Percentiles rank a stretch among this genome's conserved stretches.
Evolutionary conservation across 2,888 invertebrate genomes (phyloP).

Genomic region (Parnassius smintheus): DNA sequence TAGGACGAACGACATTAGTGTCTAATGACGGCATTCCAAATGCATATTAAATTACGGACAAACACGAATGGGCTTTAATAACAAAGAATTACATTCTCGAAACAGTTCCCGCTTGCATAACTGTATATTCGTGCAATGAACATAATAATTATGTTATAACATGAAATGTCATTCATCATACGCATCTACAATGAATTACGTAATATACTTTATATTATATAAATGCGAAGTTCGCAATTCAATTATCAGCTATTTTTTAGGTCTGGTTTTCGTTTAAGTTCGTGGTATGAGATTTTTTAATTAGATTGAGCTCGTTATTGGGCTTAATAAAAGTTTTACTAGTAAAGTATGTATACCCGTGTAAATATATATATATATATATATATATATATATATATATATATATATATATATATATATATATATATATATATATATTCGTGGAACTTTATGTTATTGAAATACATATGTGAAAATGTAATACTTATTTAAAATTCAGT

Average conservation of each 20-base stretch:
- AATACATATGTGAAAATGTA: no score
- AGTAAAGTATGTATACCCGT: conserved; percentile 2
- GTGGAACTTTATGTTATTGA: no score
- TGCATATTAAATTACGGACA: conserved; percentile 25
- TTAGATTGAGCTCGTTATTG: conserved; percentile 14
- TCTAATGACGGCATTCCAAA: conserved; percentile 26
- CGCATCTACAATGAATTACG: conserved; percentile 13
- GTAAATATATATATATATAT: no score
- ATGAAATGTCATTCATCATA: conserved; percentile 28
- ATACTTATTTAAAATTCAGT: no score
- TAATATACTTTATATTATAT: background rate
- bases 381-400: no score
- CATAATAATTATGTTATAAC: conserved; percentile 30
- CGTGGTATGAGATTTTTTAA: conserved; percentile 14
- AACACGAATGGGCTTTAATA: conserved; percentile 25
- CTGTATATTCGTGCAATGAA: conserved; percentile 15
- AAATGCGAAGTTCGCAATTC: background rate
- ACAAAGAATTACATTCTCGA: conserved; percentile 26
- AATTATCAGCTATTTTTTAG: no score
- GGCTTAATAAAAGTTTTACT: conserved; percentile 16
- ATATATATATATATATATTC: no score
- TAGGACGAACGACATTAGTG: conserved; percentile 18
- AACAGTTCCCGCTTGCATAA: conserved; percentile 24
- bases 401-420: no score
- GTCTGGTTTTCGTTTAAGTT: background rate